These are phyloP conservation scores for Pseudoatta argentina DNA, from an alignment of 1,140 invertebrate species.

Conservation along the genomic window DNA sequence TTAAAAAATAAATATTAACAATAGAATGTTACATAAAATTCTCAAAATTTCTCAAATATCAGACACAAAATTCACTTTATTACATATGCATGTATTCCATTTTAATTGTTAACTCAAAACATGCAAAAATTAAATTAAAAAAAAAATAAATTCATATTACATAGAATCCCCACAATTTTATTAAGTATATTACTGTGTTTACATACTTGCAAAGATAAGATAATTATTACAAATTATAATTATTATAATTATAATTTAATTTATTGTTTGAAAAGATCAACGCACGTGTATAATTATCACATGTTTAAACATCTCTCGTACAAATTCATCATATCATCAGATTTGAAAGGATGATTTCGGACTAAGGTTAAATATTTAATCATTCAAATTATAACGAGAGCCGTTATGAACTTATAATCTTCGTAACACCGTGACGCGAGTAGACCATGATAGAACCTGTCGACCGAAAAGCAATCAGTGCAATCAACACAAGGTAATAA, in stretches of 20 bases:
- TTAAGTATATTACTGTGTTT: too few relatives aligned
- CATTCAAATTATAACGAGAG: slow-evolving; percentile 22
- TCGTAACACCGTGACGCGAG: neutral
- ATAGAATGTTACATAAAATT: neutral
- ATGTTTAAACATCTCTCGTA: neutral
- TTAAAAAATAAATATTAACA: neutral
- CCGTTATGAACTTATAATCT: slow-evolving; percentile 42
- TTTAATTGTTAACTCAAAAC: neutral
- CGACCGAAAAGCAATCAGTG: slow-evolving; percentile 56
- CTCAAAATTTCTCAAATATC: neutral
- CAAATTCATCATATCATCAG: neutral
- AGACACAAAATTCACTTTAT: neutral
- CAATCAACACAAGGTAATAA: slow-evolving; percentile 53
- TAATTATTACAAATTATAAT: too few relatives aligned
- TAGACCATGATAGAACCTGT: slow-evolving; percentile 15
- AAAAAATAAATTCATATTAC: neutral
- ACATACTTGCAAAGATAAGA: too few relatives aligned
- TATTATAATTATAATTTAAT: slow-evolving; percentile 7
- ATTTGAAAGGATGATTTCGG: neutral
- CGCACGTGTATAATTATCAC: neutral
- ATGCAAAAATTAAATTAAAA: neutral
- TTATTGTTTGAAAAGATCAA: neutral
- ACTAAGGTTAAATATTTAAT: slow-evolving; percentile 43
- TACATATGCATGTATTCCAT: neutral
- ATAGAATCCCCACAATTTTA: neutral